Base-by-base conservation (phyloP, 2,797 vertebrate genomes). In the Malurus splendens region DNA sequence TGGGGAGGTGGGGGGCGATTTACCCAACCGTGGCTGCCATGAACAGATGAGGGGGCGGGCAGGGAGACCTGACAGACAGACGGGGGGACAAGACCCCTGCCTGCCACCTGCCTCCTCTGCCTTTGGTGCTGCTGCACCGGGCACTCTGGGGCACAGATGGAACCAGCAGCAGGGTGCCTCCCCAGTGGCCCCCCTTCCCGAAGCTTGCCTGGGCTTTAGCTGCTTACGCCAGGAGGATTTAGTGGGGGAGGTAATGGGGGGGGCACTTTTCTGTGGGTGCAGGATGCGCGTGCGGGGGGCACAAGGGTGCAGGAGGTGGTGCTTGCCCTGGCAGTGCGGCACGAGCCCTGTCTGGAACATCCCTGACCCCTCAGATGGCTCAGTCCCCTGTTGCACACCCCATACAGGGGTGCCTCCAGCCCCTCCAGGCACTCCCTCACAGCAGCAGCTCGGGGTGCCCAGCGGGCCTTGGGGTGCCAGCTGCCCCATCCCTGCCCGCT, bases 171-270 rank as follows among this genome's bases (percentile, higher is more conserved):
- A 3, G 90, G 90, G 86, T 78, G 81, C 70, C 77, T 38, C 76
- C 61, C 61, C 66, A 24, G 1, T 33, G 19, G 41, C 75, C 82
- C 75, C 44, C 87, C 79, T 78, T 71, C 44, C 44, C 32, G 75
- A 72, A 80, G 94, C 80, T 76, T 86, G 88, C 94, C 83, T 73
- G 82, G 78, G 82, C 88, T 89, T 94, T 92, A 94, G 86, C 94
- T 62, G 88, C 92, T 93, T 94, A 93, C 52, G 45, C 73, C 88
- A 82, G 92, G 86, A 91, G 90, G 88, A 92, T 93, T 94, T 93
- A 92, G 88, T 22, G 64, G 55, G 72, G 86, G 82, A 80, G 61
- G 70, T 64, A 71, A 15, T 2, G 7, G 18, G 12, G 48, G 61
- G 30, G 30, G 9, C 39, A 44, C 24, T 47, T 62, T 57, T 59